Evolutionary conservation across 1,140 invertebrate species (phyloP), one percentile per base, ranked within the genome.

Genomic region (Tetramorium alpestre): DNA sequence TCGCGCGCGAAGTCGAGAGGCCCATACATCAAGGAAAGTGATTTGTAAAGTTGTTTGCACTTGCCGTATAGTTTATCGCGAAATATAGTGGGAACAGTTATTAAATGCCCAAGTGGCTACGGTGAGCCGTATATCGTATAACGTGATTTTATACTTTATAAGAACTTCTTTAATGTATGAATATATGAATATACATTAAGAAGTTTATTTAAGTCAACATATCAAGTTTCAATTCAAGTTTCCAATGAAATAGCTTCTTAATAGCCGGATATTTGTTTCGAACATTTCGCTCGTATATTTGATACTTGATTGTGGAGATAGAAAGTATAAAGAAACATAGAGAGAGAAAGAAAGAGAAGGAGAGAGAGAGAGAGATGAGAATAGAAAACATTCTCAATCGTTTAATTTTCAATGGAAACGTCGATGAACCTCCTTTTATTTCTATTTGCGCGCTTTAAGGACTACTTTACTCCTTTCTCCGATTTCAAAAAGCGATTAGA

Each of bases 11-110:
- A 84, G 80, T 84, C 41, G 69, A 69, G 54, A 84, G 69, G 69
- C 80, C 80, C 69, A 84, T 82, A 73, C 18, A 47, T 84, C 80
- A 60, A 75, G 69, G 75, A 73, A 73, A 84, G 69, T 33, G 80
- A 47, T 75, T 44, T 22, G 69, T 47, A 75, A 84, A 84, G 69
- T 82, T 60, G 54, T 22, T 75, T 75, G 54, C 22, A 13, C 25
- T 33, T n/a, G n/a, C 18, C 18, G 25, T 25, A 10, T 72, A 47
- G 25, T 18, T 38, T 11, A 41, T 47, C 54, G 38, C 54, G 18
- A 56, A 72, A 72, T 3, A 70, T 38, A 6, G 2, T 28, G 25
- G 18, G 3, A 41, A 47, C 16, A 73, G 28, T 13, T n/a, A n/a
- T 44, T 60, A 73, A 60, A 84, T 6, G 18, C 11, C 7, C 54